phyloP scores from a whole-genome alignment of 2,888 invertebrate genomes.

The Caradrina kadenii region DNA sequence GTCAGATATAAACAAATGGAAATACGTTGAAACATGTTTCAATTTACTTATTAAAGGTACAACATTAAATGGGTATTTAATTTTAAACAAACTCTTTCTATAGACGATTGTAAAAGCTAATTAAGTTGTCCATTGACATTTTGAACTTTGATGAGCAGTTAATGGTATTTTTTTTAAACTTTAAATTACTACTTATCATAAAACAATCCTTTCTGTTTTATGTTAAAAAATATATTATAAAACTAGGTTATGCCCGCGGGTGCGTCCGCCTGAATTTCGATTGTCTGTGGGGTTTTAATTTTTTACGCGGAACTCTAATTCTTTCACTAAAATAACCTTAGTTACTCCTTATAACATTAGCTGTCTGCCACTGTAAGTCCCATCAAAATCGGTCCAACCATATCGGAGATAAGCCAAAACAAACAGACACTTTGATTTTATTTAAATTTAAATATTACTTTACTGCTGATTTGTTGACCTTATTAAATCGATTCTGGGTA shows the following conservation, averaged over 20 bases:
- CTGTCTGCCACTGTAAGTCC: too few relatives aligned
- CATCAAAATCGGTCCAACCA: too few relatives aligned
- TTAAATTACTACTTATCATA: neutral
- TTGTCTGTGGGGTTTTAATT: too few relatives aligned
- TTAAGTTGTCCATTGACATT: neutral
- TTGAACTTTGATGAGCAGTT: neutral
- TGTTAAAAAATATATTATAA: too few relatives aligned
- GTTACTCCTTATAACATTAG: too few relatives aligned
- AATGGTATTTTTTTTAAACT: slow-evolving; percentile 14
- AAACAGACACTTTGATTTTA: too few relatives aligned
- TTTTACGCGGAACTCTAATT: too few relatives aligned
- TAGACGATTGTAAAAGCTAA: neutral
- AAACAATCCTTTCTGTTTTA: too few relatives aligned
- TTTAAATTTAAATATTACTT: slow-evolving; percentile 1
- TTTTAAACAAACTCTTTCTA: neutral
- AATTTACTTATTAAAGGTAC: neutral
- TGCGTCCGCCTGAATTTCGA: too few relatives aligned
- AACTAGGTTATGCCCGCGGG: too few relatives aligned
- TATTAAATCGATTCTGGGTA: slow-evolving; percentile 12
- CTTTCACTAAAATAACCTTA: too few relatives aligned
- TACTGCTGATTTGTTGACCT: neutral
- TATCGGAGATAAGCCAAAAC: too few relatives aligned
- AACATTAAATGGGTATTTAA: neutral
- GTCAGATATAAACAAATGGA: neutral
- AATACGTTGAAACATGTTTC: neutral